Evolutionary conservation across 2,113 vertebrate species (phyloP), one percentile per base, ranked within the genome.

Genomic region (Oncorhynchus masou): DNA sequence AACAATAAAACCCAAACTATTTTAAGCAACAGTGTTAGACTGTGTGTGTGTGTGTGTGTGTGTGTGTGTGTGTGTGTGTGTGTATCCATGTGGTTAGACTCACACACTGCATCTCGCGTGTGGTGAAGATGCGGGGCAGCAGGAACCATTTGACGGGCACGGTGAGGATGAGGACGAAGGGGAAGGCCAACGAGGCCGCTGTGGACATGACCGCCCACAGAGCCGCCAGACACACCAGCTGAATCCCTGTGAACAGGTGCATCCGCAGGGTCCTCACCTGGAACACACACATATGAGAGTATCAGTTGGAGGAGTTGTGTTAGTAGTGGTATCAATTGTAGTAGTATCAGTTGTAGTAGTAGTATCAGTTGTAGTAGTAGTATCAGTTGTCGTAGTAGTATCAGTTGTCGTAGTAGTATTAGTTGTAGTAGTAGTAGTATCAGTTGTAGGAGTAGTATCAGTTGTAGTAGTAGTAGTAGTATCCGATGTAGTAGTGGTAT

Each of bases 161-260:
- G 0, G 97, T 99, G 91, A 99, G 94, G 89, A 99, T 95, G 91
- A 99, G 97, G 90, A 99, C 94, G 79, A 99, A 99, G 75, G 97
- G 97, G 89, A 99, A 99, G 82, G 96, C 97, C 81, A 99, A 88
- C 4, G 97, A 98, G 2, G 96, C 97, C 0, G 94, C 94, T 0
- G 97, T 98, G 13, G 96, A 97, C 97, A 99, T 99, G 71, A 99
- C 96, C 0, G 94, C 95, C 97, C 97, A 99, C 25, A 99, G 95
- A 27, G 91, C 83, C 0, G 91, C 96, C 88, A 99, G 86, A 84
- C 96, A 98, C n/a, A 92, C 93, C 89, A 98, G 73, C 93, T 99
- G 97, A 87, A 99, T 90, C 75, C 85, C 92, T 0, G 97, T 99
- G 94, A 95, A 99, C 51, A 99, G 94, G 79, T 99, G 97, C 97